Evolutionary conservation across 2,113 vertebrate species (phyloP).

Genomic region (Puntigrus tetrazona): DNA sequence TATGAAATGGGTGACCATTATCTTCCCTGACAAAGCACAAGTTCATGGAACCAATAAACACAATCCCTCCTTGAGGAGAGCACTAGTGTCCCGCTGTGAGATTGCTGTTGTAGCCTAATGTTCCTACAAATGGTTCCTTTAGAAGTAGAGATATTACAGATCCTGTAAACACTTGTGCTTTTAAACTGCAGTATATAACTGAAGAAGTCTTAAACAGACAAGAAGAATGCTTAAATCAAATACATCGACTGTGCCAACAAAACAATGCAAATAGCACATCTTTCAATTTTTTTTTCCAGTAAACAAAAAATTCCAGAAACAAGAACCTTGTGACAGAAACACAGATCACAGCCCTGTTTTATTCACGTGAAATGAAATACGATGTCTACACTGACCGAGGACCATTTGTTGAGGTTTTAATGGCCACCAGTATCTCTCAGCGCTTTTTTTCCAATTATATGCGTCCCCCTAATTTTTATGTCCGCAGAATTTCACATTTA

Average conservation of each 20-base stretch:
- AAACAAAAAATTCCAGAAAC: not conserved
- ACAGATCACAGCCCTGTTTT: not conserved
- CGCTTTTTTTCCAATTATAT: not conserved
- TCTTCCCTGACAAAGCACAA: slow-evolving; percentile 43
- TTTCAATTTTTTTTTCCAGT: not conserved
- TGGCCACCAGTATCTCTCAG: not conserved
- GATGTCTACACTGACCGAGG: not conserved
- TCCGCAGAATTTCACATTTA: not conserved
- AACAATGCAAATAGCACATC: not conserved
- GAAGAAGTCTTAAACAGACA: not conserved
- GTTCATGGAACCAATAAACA: slow-evolving; percentile 47
- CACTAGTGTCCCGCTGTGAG: slow-evolving; percentile 43
- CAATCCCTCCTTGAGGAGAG: slow-evolving; percentile 39
- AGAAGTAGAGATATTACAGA: not conserved
- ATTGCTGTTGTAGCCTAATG: slow-evolving; percentile 26
- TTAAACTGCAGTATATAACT: not conserved
- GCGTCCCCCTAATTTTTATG: not conserved
- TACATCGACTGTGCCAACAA: not conserved
- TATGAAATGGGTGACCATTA: slow-evolving; percentile 49
- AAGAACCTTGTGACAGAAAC: not conserved
- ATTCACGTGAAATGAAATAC: not conserved
- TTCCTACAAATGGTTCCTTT: not conserved
- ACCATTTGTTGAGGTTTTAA: not conserved
- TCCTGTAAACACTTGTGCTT: not conserved
- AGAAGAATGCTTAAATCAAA: not conserved